Conservation (phyloP, 2,888 invertebrate species). For the Drosophila multiciliata region DNA sequence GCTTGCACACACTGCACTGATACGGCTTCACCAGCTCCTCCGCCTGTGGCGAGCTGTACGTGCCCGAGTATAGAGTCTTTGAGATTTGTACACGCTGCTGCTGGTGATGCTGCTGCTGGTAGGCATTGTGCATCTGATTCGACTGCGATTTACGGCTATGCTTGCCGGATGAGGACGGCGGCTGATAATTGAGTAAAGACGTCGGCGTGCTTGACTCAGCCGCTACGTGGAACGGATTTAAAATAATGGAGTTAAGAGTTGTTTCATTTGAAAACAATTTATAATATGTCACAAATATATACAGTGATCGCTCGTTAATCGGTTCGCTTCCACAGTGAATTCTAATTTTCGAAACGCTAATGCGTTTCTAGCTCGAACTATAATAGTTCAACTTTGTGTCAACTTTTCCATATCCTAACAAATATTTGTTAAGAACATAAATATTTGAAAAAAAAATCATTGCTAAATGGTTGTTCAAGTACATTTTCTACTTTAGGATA, state of each 20-base stretch:
- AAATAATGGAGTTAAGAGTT: constrained; percentile 27
- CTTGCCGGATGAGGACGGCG: constrained; percentile 64
- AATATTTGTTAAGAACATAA: neutral
- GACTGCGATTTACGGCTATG: constrained; percentile 65
- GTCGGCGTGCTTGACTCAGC: constrained; percentile 81
- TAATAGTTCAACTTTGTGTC: neutral
- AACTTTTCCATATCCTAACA: neutral
- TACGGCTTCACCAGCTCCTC: constrained; percentile 82
- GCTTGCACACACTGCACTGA: constrained; percentile 82
- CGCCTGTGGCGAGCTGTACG: constrained; percentile 82
- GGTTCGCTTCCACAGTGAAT: neutral
- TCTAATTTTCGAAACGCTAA: neutral
- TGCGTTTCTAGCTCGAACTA: neutral
- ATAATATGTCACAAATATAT: neutral
- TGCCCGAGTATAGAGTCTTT: constrained; percentile 82
- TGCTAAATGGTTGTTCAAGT: neutral
- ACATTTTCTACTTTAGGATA: neutral
- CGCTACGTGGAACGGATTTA: constrained; percentile 36
- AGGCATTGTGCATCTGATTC: constrained; percentile 76
- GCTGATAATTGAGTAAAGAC: constrained; percentile 81
- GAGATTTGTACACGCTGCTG: constrained; percentile 81
- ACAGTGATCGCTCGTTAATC: constrained; percentile 2
- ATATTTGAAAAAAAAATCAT: neutral
- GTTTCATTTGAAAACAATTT: neutral
- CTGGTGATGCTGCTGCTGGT: constrained; percentile 73